phyloP scores from a whole-genome alignment of 2,888 invertebrate genomes.

The Melinaea menophilus region DNA sequence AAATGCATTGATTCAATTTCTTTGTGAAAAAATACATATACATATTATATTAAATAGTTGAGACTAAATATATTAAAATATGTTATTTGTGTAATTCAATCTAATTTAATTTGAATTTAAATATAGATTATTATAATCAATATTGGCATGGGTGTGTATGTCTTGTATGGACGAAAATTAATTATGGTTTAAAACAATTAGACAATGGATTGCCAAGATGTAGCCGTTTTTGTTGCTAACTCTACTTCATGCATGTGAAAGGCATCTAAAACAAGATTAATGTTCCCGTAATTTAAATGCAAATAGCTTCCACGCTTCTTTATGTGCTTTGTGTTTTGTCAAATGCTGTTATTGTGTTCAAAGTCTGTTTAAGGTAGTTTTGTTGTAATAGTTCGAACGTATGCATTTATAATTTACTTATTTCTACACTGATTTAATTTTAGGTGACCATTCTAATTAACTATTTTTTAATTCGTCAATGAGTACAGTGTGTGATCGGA shows the following conservation, averaged over 20 bases:
- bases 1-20: no score
- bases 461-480: no score
- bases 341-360: conserved; percentile 2
- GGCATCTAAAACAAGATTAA: conserved; percentile 18
- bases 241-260: conserved; percentile 15
- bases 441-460: no score
- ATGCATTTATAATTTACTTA: not conserved
- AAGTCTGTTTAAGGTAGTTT: not conserved
- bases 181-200: not conserved
- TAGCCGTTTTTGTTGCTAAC: conserved; percentile 2
- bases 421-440: no score
- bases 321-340: conserved; percentile 12
- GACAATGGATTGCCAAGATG: not conserved
- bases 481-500: no score
- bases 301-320: conserved; percentile 14
- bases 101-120: no score
- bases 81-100: no score
- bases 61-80: no score
- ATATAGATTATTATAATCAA: no score
- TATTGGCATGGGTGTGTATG: no score
- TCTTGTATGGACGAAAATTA: not conserved
- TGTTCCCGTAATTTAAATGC: conserved; percentile 20
- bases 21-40: no score
- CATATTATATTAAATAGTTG: no score
- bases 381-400: not conserved